Percentiles rank a stretch among this genome's conserved stretches.
These are phyloP conservation scores for Sinodicranocentrus sp. DNA, from an alignment of 2,888 invertebrate species.

Conservation along the genomic window DNA sequence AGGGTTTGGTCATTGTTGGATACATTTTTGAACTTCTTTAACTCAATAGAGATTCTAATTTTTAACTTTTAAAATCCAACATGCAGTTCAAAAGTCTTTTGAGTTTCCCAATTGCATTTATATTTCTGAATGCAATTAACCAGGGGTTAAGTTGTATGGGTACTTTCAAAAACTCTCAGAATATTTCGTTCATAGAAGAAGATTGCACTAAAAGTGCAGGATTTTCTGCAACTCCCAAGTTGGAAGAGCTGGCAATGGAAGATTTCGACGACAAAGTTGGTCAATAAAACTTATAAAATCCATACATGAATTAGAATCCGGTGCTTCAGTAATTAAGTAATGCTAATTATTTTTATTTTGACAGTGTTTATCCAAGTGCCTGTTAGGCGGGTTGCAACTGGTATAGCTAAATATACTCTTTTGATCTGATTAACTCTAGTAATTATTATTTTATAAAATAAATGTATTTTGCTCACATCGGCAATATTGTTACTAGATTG, in stretches of 20 bases:
- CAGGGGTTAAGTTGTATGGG: slow-evolving; percentile 26
- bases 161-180: slow-evolving; percentile 63
- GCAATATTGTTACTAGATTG: slow-evolving; percentile 48
- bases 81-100: no score
- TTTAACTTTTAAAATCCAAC: no score
- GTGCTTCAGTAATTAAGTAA: slow-evolving; percentile 11
- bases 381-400: slow-evolving; percentile 68
- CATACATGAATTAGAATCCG: no score
- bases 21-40: no score
- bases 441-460: no score
- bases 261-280: slow-evolving; percentile 71
- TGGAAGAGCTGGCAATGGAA: slow-evolving; percentile 61
- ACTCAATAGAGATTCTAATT: no score
- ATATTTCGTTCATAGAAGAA: slow-evolving; percentile 54
- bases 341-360: slow-evolving; percentile 15
- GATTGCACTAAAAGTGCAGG: slow-evolving; percentile 65
- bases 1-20: no score
- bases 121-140: not conserved
- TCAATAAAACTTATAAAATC: no score
- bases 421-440: no score
- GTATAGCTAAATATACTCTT: no score
- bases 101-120: not conserved
- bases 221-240: slow-evolving; percentile 41
- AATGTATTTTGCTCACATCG: not conserved
- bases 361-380: slow-evolving; percentile 71